Percentiles rank a stretch among this genome's conserved stretches.
These are phyloP conservation scores for Epistrophella euchroma DNA, from an alignment of 2,888 invertebrate genomes.

Conservation along the genomic window DNA sequence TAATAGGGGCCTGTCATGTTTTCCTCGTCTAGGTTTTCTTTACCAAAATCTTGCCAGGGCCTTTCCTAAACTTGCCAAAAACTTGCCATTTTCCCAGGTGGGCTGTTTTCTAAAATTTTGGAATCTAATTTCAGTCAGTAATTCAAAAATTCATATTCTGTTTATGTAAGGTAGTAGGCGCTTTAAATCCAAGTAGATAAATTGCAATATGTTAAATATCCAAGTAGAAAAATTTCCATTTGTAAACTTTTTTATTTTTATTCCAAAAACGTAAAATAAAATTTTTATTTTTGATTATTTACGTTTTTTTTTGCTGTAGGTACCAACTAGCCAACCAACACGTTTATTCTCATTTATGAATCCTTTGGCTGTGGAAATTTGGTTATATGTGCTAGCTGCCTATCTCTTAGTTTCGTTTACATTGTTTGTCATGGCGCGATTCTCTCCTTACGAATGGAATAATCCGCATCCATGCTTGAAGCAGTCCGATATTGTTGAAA, in stretches of 20 bases:
- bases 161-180: no score
- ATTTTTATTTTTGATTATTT: constrained; percentile 10
- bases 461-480: constrained; percentile 92
- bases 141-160: no score
- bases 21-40: no score
- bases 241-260: not conserved
- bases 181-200: not conserved
- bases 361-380: constrained; percentile 97
- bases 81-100: no score
- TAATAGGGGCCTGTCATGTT: no score
- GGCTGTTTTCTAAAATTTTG: no score
- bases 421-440: constrained; percentile 97
- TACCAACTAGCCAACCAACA: constrained; percentile 94
- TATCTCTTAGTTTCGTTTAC: constrained; percentile 97
- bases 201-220: no score
- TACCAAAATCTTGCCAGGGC: no score
- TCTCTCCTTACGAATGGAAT: constrained; percentile 98
- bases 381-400: constrained; percentile 97
- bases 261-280: not conserved
- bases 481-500: constrained; percentile 93
- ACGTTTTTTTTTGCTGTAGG: constrained; percentile 84
- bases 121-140: no score
- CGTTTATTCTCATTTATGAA: constrained; percentile 97
- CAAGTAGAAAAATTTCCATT: not conserved
- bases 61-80: no score